Conservation (phyloP, 2,888 invertebrate genomes). For the Aethes cnicana region DNA sequence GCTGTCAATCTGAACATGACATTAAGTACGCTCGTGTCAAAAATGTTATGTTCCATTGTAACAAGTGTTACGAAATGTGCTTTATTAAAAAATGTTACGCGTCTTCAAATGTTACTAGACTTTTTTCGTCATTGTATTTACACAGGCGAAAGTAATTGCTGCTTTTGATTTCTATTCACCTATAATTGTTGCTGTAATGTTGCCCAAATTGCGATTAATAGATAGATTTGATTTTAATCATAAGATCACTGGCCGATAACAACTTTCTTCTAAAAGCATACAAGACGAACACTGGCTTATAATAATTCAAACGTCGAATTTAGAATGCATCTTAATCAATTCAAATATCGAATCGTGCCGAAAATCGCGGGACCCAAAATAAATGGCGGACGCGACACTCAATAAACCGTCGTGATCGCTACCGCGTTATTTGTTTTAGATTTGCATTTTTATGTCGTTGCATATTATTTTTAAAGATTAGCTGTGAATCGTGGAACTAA, state of each 20-base stretch:
- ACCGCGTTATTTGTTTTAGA: constrained; percentile 42
- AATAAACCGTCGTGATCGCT: constrained; percentile 47
- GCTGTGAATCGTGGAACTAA: too few species aligned
- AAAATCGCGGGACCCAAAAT: constrained; percentile 25
- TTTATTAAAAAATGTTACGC: constrained; percentile 46
- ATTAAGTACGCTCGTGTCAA: constrained; percentile 56
- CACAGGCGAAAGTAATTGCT: constrained; percentile 25
- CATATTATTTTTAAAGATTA: constrained; percentile 20
- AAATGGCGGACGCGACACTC: constrained; percentile 43
- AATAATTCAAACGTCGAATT: constrained; percentile 17
- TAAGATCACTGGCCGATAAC: constrained; percentile 7
- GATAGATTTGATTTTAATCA: constrained; percentile 23
- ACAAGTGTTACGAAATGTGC: constrained; percentile 53
- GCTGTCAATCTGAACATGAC: constrained; percentile 49
- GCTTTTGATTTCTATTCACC: constrained; percentile 21
- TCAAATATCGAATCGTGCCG: constrained; percentile 24
- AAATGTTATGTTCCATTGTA: constrained; percentile 47
- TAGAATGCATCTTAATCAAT: constrained; percentile 28
- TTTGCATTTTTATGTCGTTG: constrained; percentile 41
- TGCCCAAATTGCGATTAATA: constrained; percentile 27
- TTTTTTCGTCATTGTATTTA: constrained; percentile 18
- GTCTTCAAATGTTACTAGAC: constrained; percentile 32
- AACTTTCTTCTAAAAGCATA: neutral
- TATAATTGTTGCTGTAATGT: constrained; percentile 21
- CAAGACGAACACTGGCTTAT: constrained; percentile 3